Base-by-base conservation (phyloP, 2,888 invertebrate species). In the Phengaris arion region DNA sequence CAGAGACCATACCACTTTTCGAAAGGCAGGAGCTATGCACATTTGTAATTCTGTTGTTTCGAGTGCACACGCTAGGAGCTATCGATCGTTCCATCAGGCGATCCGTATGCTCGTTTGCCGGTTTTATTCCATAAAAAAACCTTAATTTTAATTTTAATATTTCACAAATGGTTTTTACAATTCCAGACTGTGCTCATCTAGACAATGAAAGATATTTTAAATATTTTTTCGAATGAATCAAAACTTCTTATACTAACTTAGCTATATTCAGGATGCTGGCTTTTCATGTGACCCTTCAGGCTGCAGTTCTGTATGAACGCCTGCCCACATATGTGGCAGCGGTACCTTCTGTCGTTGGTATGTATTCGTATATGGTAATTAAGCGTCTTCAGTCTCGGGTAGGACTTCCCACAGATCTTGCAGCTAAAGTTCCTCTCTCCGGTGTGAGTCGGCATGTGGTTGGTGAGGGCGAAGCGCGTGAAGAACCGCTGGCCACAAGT, bases 301-400 rank as follows among this genome's bases (percentile, higher is more conserved):
- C 92, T 93, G 77, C 92, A 92, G 78, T 92, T 92, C 79, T 92
- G 92, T 78, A 92, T 90, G 78, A 93, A 92, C 2, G 92, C 92
- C 78, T 92, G 92, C 0, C 90, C 93, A 78, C 92, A 92, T 13
- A 90, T 85, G 51, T 90, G 87, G 51, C 91, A 89, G 12, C 80
- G 77, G 79, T 80, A 90, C n/a, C 91, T 74, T 0, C 91, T 78
- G 57, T 92, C 92, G 64, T 91, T 91, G 0, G 85, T 92, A 64
- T 92, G 92, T 74, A 92, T 92, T 45, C 90, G 75, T 84, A 90
- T 87, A 15, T 92, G 92, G 72, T 92, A 91, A 46, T 91, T 91
- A 0, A 92, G 80, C 0, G 92, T 92, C 80, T 92, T 93, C 0
- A 90, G 84, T 0, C 92, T 79, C 0, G 92, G 92, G 75, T 93